Conservation (phyloP, 2,888 invertebrate genomes). For the Platycnemis pennipes region DNA sequence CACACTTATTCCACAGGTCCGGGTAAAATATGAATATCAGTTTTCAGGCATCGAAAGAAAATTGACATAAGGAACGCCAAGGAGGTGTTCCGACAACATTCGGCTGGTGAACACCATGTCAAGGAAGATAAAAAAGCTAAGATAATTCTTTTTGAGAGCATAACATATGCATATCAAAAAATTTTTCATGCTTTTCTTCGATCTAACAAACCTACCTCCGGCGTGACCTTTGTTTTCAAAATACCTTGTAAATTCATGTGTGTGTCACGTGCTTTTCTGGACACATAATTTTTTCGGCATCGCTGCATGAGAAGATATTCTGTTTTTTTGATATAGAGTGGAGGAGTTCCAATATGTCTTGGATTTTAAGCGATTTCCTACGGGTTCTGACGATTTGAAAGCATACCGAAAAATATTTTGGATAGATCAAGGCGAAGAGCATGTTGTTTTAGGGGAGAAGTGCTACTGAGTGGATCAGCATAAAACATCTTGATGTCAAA, state of each 20-base stretch:
- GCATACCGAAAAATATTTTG: not conserved
- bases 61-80: not conserved
- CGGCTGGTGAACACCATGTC: not conserved
- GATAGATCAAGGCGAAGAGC: no score
- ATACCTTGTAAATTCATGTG: not conserved
- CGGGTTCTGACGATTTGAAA: not conserved
- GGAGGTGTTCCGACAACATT: not conserved
- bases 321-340: not conserved
- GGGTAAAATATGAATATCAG: not conserved
- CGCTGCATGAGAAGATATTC: not conserved
- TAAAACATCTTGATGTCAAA: no score
- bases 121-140: not conserved
- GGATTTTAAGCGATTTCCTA: not conserved
- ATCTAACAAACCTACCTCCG: conserved; percentile 3
- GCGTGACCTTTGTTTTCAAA: conserved; percentile 34
- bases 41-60: conserved; percentile 11
- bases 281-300: not conserved
- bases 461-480: no score
- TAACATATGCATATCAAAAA: not conserved
- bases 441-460: no score
- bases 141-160: conserved; percentile 18
- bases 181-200: conserved; percentile 29
- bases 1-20: conserved; percentile 29
- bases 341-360: not conserved
- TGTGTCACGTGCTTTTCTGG: conserved; percentile 39